A percentile compares a stretch with the other conserved stretches of the same genome.
phyloP scores from a whole-genome alignment of 1,140 invertebrate genomes.

The Probaryconus sp. region DNA sequence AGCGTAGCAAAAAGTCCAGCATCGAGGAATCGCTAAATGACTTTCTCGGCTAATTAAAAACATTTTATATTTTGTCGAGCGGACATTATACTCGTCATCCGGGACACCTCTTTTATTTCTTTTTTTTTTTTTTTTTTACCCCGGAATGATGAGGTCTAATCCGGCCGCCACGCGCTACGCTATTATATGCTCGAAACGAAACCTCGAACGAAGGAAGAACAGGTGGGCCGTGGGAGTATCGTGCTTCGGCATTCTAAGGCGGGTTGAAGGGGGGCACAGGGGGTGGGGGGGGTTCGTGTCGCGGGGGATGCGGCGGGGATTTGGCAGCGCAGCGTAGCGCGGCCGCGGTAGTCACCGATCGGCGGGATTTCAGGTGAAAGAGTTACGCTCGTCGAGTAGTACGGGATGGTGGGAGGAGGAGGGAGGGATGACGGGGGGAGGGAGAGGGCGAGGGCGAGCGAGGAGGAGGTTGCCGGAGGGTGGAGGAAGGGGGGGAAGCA shows the following conservation, averaged over 20 bases:
- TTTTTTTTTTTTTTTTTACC: too few relatives aligned
- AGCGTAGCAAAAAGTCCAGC: not conserved
- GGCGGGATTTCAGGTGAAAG: constrained; percentile 14
- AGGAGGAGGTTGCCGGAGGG: too few relatives aligned
- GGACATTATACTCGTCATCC: constrained; percentile 19
- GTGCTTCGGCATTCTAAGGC: constrained; percentile 46
- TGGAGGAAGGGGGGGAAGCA: too few relatives aligned
- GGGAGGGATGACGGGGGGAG: not conserved
- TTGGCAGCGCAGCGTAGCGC: constrained; percentile 44
- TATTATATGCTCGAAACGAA: constrained; percentile 57
- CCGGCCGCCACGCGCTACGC: constrained; percentile 38
- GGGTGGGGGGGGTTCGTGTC: constrained; percentile 20
- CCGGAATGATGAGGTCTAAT: constrained; percentile 44
- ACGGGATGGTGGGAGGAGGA: not conserved
- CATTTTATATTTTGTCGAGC: constrained; percentile 19
- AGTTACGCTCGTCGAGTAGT: constrained; percentile 2
- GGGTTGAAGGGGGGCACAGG: constrained; percentile 26
- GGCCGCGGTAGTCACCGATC: constrained; percentile 14
- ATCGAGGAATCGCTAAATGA: constrained; percentile 14
- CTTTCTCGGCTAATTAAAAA: constrained; percentile 40
- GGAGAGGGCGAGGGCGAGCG: too few relatives aligned
- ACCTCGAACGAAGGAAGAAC: constrained; percentile 63
- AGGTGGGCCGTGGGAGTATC: constrained; percentile 69
- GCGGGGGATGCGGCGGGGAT: constrained; percentile 6
- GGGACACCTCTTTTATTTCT: constrained; percentile 43